phyloP scores from a whole-genome alignment of 1,140 invertebrate species.

The Phymastichus coffea region DNA sequence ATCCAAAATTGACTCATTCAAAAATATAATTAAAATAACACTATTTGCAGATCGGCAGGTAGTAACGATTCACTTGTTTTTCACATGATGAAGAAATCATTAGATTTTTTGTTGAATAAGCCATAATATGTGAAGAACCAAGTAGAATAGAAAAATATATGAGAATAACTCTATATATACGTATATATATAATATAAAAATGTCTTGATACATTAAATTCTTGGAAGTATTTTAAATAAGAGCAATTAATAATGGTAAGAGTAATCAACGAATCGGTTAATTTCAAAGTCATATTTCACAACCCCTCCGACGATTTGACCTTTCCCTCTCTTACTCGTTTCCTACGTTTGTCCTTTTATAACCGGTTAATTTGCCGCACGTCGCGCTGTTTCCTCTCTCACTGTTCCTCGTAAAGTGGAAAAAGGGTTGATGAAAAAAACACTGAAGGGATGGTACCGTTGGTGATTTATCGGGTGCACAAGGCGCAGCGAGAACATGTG shows the following conservation, averaged over 20 bases:
- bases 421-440: slow-evolving; percentile 35
- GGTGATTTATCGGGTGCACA: slow-evolving; percentile 39
- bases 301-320: slow-evolving; percentile 22
- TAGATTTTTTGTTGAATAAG: no score
- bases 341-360: not conserved
- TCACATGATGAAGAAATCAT: no score
- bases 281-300: slow-evolving; percentile 50
- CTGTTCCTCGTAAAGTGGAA: slow-evolving; percentile 24
- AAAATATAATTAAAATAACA: no score
- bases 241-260: slow-evolving; percentile 44
- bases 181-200: no score
- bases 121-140: no score
- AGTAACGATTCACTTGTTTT: no score
- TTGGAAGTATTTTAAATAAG: no score
- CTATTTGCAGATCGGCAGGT: no score
- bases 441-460: slow-evolving; percentile 23
- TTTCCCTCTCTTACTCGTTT: not conserved
- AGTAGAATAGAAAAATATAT: no score
- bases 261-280: slow-evolving; percentile 52
- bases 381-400: slow-evolving; percentile 16
- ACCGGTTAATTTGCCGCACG: not conserved
- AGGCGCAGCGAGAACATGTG: slow-evolving; percentile 34
- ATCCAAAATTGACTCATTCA: no score
- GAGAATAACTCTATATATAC: no score
- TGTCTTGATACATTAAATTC: no score